Conservation (phyloP, 2,113 vertebrate species). For the Sebastes schlegelii region DNA sequence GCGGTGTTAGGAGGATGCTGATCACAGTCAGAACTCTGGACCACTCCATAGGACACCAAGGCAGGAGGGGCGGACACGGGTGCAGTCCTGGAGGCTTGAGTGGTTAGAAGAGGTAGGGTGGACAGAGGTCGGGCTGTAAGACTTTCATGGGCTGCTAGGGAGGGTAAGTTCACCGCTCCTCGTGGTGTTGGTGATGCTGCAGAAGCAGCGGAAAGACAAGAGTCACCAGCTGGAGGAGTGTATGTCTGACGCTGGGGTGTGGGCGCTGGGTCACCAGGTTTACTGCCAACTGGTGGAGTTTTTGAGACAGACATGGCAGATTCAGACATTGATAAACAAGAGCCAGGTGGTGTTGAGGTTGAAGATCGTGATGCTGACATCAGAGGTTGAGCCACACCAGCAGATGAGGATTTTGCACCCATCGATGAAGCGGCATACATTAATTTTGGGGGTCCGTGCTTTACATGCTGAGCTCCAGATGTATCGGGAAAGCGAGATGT, state of each 20-base stretch:
- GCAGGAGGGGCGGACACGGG: conserved; percentile 67
- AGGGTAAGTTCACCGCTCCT: conserved; percentile 36
- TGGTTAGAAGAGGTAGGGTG: conserved; percentile 78
- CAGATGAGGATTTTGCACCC: conserved; percentile 34
- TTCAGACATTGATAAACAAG: conserved; percentile 38
- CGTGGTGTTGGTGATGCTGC: conserved; percentile 46
- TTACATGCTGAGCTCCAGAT: conserved; percentile 41
- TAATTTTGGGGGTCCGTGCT: conserved; percentile 38
- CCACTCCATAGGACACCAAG: conserved; percentile 67
- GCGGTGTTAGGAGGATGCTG: conserved; percentile 30
- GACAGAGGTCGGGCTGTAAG: conserved; percentile 63
- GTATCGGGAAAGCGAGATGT: conserved; percentile 34
- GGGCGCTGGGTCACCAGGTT: conserved; percentile 33
- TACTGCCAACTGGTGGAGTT: conserved; percentile 28
- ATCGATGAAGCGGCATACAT: conserved; percentile 29
- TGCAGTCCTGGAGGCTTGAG: conserved; percentile 79
- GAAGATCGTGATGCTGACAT: conserved; percentile 31
- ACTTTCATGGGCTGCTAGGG: conserved; percentile 46
- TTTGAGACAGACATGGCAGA: conserved; percentile 35
- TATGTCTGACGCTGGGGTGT: conserved; percentile 39
- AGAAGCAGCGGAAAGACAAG: conserved; percentile 34
- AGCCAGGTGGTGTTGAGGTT: conserved; percentile 29
- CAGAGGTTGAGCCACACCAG: conserved; percentile 37
- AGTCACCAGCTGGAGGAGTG: conserved; percentile 51
- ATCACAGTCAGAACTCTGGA: conserved; percentile 41